Conservation (phyloP, 2,888 invertebrate genomes). For the Drosophila histrio region DNA sequence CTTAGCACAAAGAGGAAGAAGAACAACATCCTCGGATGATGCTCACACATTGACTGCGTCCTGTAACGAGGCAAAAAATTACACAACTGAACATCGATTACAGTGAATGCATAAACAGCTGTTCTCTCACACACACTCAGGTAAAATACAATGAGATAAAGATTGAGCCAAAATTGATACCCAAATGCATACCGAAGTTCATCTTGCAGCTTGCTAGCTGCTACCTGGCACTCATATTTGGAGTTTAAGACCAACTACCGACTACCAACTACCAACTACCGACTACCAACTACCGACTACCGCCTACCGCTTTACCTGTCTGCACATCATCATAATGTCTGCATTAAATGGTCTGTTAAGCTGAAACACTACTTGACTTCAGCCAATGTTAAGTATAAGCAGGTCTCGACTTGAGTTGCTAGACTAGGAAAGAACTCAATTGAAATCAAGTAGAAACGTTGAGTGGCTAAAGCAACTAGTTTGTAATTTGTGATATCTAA, state of each 20-base stretch:
- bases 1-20: slow-evolving; percentile 24
- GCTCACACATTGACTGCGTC: slow-evolving; percentile 36
- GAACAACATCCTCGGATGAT: slow-evolving; percentile 49
- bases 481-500: too few relatives aligned
- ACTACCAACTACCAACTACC: too few relatives aligned
- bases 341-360: slow-evolving; percentile 43
- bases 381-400: background rate
- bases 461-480: too few relatives aligned
- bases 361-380: slow-evolving; percentile 41
- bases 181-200: slow-evolving; percentile 24
- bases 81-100: slow-evolving; percentile 7
- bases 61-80: slow-evolving; percentile 32
- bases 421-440: too few relatives aligned
- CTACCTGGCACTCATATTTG: slow-evolving; percentile 22
- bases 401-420: too few relatives aligned
- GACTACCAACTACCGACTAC: background rate
- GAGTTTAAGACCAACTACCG: background rate
- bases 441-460: too few relatives aligned
- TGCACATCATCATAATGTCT: slow-evolving; percentile 23
- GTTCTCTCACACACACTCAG: slow-evolving; percentile 19
- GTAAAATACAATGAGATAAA: slow-evolving; percentile 8
- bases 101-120: slow-evolving; percentile 24
- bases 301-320: slow-evolving; percentile 3
- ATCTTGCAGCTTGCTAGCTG: slow-evolving; percentile 26
- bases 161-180: slow-evolving; percentile 9